Percentiles rank a stretch among this genome's conserved stretches.
phyloP scores from a whole-genome alignment of 2,113 vertebrate genomes.

The Gnathonemus echidnorhynchus region DNA sequence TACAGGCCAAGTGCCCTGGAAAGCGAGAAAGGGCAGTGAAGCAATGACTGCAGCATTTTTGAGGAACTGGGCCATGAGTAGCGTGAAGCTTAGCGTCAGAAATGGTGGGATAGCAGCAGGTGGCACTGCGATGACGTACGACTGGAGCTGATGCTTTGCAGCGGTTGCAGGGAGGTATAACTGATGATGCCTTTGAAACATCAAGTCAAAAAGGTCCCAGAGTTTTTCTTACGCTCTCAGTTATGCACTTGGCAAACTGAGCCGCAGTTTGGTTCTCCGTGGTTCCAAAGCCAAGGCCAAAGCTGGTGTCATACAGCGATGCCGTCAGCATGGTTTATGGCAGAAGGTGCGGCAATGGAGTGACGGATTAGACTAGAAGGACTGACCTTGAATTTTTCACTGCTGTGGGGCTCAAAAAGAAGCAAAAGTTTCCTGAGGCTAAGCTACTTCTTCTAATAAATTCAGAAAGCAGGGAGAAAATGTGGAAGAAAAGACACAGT shows the following conservation, averaged over 20 bases:
- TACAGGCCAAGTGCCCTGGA: not conserved
- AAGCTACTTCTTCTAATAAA: slow-evolving; percentile 61
- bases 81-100: not conserved
- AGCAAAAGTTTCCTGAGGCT: slow-evolving; percentile 61
- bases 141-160: not conserved
- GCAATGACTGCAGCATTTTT: not conserved
- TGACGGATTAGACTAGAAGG: slow-evolving; percentile 13
- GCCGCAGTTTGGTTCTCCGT: not conserved
- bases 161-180: not conserved
- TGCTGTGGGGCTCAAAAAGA: slow-evolving; percentile 63
- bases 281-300: not conserved
- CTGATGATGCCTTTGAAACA: not conserved
- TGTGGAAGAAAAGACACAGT: slow-evolving; percentile 18
- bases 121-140: not conserved
- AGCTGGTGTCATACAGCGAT: not conserved
- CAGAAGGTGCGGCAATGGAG: slow-evolving; percentile 2
- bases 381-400: slow-evolving; percentile 64
- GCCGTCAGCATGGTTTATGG: not conserved
- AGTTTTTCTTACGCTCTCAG: not conserved
- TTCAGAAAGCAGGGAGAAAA: slow-evolving; percentile 23
- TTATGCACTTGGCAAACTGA: not conserved
- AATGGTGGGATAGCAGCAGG: not conserved
- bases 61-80: not conserved
- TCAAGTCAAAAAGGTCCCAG: not conserved
- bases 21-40: not conserved